A percentile compares a stretch with the other conserved stretches of the same genome.
phyloP scores from a whole-genome alignment of 2,113 vertebrate genomes.

The Chamaetylas fuelleborni region DNA sequence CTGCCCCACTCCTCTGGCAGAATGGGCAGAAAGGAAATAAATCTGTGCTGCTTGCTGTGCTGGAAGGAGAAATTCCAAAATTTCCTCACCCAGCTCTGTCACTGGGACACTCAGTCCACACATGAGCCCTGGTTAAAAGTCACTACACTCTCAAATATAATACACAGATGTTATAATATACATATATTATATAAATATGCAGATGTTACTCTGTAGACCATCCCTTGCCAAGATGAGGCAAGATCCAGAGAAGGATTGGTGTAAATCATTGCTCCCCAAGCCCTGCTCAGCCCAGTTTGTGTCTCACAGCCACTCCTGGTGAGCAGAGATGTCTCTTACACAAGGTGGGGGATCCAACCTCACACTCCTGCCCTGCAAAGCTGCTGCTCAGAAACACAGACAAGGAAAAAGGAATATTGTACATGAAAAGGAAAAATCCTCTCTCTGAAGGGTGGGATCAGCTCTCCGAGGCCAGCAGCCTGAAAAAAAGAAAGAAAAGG shows the following conservation, averaged over 20 bases:
- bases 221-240: background rate
- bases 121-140: background rate
- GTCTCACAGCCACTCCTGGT: accelerated
- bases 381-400: background rate
- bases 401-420: background rate
- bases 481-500: background rate
- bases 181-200: too few relatives aligned
- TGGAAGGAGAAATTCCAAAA: background rate
- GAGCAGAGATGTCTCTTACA: background rate
- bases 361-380: too few relatives aligned
- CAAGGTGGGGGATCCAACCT: accelerated
- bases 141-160: background rate
- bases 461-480: too few relatives aligned
- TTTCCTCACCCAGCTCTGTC: background rate
- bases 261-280: background rate
- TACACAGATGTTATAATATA: too few relatives aligned
- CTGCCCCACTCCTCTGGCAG: background rate
- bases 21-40: background rate
- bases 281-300: background rate
- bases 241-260: background rate
- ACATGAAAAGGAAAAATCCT: background rate
- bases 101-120: background rate
- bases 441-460: background rate
- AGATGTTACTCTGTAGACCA: background rate
- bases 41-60: background rate